Evolutionary conservation across 1,140 invertebrate genomes (phyloP), one percentile per base, ranked within the genome.

Genomic region (Drosophila lowei): DNA sequence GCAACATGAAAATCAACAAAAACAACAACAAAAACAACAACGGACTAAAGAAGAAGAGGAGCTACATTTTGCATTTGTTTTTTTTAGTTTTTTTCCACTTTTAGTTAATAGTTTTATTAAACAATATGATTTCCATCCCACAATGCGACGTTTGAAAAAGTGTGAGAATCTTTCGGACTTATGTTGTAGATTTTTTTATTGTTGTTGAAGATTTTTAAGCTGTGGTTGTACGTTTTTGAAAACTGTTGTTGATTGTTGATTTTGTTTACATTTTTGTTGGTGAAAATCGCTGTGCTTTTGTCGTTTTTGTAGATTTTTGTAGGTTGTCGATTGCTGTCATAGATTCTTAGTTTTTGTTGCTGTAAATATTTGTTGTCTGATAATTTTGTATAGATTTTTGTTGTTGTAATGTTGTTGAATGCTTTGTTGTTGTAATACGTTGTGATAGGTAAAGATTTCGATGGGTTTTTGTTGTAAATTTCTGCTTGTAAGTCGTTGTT

Each of bases 101-200:
- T 72, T 72, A 65, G 77, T 80, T 76, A 66, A 83, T 68, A 61
- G 68, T 50, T 58, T 66, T 58, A 47, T 56, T 67, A 56, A 56
- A 56, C 49, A 67, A 67, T 53, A 53, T 52, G 28, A 46, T 59
- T 62, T 38, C 46, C 54, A 52, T 49, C 25, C 18, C 61, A 68
- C 50, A 79, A 83, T 77, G 71, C 62, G 63, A 49, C 50, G 34
- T 42, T 47, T 56, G 42, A 73, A 66, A 80, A 80, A 70, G 60
- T 80, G 80, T 86, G 80, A 80, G 72, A 80, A 86, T 63, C 73
- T 49, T 48, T 46, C 18, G 30, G 41, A 63, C 28, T 76, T 58
- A 48, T 70, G 54, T 30, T 54, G 60, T 53, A 83, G 49, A 25
- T 25, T 25, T 25, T 25, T 25, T 25, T 5, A 38, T 38, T 76